phyloP scores from a whole-genome alignment of 23 tunicate species.

The Phallusia fumigata region DNA sequence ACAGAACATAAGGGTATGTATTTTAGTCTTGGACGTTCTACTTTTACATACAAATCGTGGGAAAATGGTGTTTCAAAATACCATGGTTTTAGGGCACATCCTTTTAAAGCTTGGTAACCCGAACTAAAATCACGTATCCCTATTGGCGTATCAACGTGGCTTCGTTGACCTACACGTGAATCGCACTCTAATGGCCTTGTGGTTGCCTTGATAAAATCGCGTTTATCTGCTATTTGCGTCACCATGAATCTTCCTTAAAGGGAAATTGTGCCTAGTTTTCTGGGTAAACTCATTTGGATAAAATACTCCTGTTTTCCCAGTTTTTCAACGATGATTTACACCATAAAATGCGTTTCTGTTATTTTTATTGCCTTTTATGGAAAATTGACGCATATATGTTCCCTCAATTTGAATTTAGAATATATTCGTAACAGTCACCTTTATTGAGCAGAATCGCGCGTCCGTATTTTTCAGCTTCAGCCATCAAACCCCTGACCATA shows the following conservation, averaged over 20 bases:
- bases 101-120: background rate
- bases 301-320: too few species aligned
- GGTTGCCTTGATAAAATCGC: background rate
- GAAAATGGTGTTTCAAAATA: too few species aligned
- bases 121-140: background rate
- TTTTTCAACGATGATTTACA: background rate
- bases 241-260: background rate
- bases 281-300: background rate
- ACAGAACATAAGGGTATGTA: too few species aligned
- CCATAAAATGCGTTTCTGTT: background rate
- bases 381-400: too few species aligned
- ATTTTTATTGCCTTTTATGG: too few species aligned
- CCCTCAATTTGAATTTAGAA: too few species aligned
- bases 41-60: too few species aligned
- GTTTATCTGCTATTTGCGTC: conserved; percentile 4
- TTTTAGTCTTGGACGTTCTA: too few species aligned
- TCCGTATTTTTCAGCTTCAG: background rate
- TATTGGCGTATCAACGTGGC: background rate
- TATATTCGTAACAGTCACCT: too few species aligned
- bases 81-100: background rate
- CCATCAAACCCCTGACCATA: background rate
- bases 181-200: background rate
- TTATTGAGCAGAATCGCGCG: background rate
- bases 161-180: background rate
- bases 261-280: background rate